A percentile compares a stretch with the other conserved stretches of the same genome.
These are phyloP conservation scores for Dasyornis broadbenti DNA, from an alignment of 2,113 vertebrate genomes.

Conservation along the genomic window DNA sequence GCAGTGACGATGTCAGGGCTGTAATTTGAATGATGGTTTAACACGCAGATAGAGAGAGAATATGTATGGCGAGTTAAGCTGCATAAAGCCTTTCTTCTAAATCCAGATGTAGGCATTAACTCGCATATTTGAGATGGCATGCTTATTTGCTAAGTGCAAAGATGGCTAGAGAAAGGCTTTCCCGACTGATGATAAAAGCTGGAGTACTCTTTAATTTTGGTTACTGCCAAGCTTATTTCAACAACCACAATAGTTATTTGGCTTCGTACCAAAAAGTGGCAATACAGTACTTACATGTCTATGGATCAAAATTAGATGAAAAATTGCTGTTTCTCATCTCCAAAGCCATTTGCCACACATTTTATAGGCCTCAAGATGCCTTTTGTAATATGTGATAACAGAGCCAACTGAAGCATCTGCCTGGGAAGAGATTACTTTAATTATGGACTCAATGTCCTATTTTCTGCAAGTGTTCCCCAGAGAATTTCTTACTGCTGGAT, in stretches of 20 bases:
- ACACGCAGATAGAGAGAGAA: constrained; percentile 53
- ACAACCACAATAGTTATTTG: constrained; percentile 72
- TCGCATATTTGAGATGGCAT: constrained; percentile 59
- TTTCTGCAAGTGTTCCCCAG: constrained; percentile 78
- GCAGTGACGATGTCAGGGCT: constrained; percentile 4
- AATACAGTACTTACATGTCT: constrained; percentile 74
- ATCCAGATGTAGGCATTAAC: constrained; percentile 71
- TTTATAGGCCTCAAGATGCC: constrained; percentile 81
- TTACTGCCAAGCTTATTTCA: constrained; percentile 71
- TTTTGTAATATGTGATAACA: constrained; percentile 82
- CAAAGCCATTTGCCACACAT: constrained; percentile 78
- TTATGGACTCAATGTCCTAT: constrained; percentile 83
- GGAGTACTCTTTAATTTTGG: constrained; percentile 76
- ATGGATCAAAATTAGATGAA: constrained; percentile 82
- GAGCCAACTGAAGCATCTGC: constrained; percentile 81
- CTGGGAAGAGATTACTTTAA: constrained; percentile 83
- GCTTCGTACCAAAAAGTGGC: constrained; percentile 69
- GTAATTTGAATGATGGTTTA: constrained; percentile 47
- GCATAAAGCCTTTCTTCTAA: constrained; percentile 70
- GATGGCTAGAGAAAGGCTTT: constrained; percentile 73
- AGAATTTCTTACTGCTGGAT: constrained; percentile 68
- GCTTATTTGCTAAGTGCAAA: constrained; percentile 76
- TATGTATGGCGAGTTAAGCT: constrained; percentile 61
- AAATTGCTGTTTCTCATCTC: constrained; percentile 79
- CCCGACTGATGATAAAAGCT: constrained; percentile 73